A percentile compares a stretch with the other conserved stretches of the same genome.
Conservation (phyloP, 2,113 vertebrate species). For the Paracanthobrama guichenoti region DNA sequence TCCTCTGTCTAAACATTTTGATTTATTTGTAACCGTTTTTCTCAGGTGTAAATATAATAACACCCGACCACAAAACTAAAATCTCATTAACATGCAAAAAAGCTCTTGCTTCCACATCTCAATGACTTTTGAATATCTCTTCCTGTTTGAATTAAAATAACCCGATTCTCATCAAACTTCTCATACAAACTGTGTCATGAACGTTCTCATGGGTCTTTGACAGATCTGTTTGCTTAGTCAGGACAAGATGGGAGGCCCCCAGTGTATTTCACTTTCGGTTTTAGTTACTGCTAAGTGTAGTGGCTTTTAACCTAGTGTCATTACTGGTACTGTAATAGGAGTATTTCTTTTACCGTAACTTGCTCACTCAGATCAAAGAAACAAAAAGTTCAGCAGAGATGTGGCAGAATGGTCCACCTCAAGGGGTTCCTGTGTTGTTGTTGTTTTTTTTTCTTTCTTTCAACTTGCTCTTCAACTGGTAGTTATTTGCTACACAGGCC, state of each 20-base stretch:
- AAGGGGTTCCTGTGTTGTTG: slow-evolving; percentile 35
- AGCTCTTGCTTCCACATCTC: not conserved
- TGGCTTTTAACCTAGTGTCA: slow-evolving; percentile 44
- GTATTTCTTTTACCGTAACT: slow-evolving; percentile 49
- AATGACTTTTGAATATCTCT: not conserved
- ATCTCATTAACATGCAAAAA: not conserved
- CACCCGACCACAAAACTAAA: not conserved
- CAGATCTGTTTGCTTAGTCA: slow-evolving; percentile 46
- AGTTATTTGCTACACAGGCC: slow-evolving; percentile 1
- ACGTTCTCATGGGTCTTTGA: slow-evolving; percentile 25
- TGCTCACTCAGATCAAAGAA: slow-evolving; percentile 29
- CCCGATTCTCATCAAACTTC: not conserved
- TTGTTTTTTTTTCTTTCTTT: not conserved
- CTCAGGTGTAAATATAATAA: not conserved
- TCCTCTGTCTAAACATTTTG: not conserved
- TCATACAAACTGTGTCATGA: slow-evolving; percentile 24
- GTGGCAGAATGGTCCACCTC: slow-evolving; percentile 9
- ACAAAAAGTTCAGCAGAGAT: slow-evolving; percentile 14
- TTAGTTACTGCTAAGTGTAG: slow-evolving; percentile 41
- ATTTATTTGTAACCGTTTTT: not conserved
- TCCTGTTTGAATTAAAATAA: not conserved
- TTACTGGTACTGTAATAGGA: slow-evolving; percentile 47
- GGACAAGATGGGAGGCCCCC: slow-evolving; percentile 41
- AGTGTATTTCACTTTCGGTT: slow-evolving; percentile 44
- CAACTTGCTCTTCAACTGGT: not conserved